phyloP scores from a whole-genome alignment of 2,113 vertebrate genomes.

The Erythrocercus mccallii region DNA sequence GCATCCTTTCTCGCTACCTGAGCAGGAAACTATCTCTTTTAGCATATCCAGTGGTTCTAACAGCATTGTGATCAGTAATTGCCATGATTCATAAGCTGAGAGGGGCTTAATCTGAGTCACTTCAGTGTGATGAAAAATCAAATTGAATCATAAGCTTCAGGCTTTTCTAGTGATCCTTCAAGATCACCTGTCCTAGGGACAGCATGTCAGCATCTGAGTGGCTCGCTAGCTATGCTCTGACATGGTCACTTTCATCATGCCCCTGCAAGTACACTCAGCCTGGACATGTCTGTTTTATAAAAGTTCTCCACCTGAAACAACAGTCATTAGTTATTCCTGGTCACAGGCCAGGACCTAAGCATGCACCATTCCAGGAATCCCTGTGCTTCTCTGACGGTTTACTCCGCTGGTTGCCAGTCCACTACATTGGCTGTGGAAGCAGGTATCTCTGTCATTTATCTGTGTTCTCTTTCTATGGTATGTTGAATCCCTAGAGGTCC shows the following conservation, averaged over 20 bases:
- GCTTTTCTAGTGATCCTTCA: neutral
- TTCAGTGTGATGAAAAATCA: neutral
- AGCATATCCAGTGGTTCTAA: neutral
- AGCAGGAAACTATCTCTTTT: neutral
- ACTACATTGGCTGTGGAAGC: neutral
- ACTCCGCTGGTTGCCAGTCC: neutral
- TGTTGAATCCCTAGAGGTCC: neutral
- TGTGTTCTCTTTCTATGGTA: neutral
- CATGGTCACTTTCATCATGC: neutral
- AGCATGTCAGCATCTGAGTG: neutral
- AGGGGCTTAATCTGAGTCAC: neutral
- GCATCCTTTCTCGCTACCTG: neutral
- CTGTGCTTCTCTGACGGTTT: neutral
- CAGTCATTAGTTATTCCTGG: neutral
- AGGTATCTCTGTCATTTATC: neutral
- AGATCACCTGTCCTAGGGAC: neutral
- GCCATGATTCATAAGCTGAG: neutral
- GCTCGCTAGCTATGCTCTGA: accelerated
- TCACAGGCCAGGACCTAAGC: neutral
- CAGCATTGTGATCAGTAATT: neutral
- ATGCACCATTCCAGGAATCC: neutral
- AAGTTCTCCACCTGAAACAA: neutral
- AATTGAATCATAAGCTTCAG: neutral
- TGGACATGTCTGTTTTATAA: neutral
- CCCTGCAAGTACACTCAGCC: neutral